A percentile compares a stretch with the other conserved stretches of the same genome.
These are phyloP conservation scores for Digitonthophagus gazella DNA, from an alignment of 2,888 invertebrate genomes.

Conservation along the genomic window DNA sequence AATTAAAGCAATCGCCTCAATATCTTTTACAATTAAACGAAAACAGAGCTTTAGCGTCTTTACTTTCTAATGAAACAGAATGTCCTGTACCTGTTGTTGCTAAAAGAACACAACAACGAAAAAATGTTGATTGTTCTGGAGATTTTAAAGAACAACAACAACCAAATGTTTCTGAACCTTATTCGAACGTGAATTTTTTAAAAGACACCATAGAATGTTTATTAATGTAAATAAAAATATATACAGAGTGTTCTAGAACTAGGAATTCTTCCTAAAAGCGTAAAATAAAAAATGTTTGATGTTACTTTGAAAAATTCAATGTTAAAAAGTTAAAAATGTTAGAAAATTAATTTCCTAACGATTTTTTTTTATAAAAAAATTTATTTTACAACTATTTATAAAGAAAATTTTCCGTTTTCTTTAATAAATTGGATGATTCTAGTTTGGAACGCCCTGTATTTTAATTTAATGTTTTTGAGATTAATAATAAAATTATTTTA, in stretches of 20 bases:
- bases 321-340: no score
- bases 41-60: constrained; percentile 27
- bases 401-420: no score
- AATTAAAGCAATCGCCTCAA: constrained; percentile 42
- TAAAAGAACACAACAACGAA: not conserved
- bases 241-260: not conserved
- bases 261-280: no score
- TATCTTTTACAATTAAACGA: constrained; percentile 34
- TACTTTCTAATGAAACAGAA: constrained; percentile 11
- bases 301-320: no score
- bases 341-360: no score
- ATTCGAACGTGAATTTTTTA: constrained; percentile 32
- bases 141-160: constrained; percentile 19
- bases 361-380: no score
- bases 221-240: constrained; percentile 39
- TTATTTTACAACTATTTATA: no score
- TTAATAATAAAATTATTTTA: constrained; percentile 35
- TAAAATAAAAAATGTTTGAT: no score
- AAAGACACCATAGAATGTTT: constrained; percentile 42
- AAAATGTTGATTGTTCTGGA: not conserved
- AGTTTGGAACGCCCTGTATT: no score
- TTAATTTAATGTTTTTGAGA: constrained; percentile 4
- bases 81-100: not conserved
- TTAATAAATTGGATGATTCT: no score
- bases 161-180: constrained; percentile 27